phyloP scores from a whole-genome alignment of 2,797 vertebrate genomes.

The Arnoldichthys spilopterus region DNA sequence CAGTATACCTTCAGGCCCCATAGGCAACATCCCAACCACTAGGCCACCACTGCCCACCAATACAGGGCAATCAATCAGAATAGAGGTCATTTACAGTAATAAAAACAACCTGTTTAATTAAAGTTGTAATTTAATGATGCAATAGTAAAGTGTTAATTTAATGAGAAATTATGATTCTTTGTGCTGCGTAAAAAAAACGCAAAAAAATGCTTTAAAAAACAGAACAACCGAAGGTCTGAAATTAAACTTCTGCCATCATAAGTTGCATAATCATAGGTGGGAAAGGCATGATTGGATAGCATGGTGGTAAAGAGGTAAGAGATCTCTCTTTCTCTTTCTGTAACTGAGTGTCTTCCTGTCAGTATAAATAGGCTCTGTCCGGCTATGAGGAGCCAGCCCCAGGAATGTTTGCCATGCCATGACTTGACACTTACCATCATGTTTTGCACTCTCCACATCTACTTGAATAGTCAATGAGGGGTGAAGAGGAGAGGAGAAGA shows the following conservation, averaged over 20 bases:
- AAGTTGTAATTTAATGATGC: too few species aligned
- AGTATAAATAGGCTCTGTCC: slow-evolving; percentile 79
- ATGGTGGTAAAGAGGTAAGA: not conserved
- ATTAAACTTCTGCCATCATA: not conserved
- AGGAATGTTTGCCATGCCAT: slow-evolving; percentile 76
- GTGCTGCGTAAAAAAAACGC: too few species aligned
- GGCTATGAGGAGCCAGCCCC: slow-evolving; percentile 73
- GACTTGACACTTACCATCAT: slow-evolving; percentile 69
- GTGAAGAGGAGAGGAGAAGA: slow-evolving; percentile 12
- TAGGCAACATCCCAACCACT: too few species aligned
- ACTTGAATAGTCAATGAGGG: slow-evolving; percentile 71
- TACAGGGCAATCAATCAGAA: too few species aligned
- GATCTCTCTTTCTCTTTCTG: slow-evolving; percentile 12
- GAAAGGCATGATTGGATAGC: not conserved
- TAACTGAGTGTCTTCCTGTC: slow-evolving; percentile 67
- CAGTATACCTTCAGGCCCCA: too few species aligned
- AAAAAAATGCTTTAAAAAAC: too few species aligned
- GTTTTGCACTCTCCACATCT: slow-evolving; percentile 66
- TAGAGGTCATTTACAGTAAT: too few species aligned
- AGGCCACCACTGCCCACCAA: too few species aligned
- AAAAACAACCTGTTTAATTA: too few species aligned
- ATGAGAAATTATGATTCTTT: too few species aligned
- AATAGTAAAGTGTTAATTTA: too few species aligned
- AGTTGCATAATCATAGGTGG: slow-evolving; percentile 4
- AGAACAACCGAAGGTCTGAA: not conserved